Conservation (phyloP, 2,888 invertebrate species). For the Rhogogaster chlorosoma region DNA sequence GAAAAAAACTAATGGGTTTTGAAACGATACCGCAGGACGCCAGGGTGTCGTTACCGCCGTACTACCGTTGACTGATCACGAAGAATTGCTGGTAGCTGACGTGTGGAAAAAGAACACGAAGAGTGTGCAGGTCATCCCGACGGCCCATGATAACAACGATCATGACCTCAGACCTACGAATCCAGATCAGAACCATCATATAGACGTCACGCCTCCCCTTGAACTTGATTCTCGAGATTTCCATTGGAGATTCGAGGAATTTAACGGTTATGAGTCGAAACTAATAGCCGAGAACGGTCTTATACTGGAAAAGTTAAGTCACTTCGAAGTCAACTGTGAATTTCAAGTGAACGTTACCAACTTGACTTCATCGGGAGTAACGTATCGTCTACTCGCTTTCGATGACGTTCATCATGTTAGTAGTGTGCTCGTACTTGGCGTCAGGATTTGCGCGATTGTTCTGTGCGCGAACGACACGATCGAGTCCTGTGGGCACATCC, state of each 20-base stretch:
- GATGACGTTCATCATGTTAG: constrained; percentile 64
- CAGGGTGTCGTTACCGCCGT: neutral
- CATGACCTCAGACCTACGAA: neutral
- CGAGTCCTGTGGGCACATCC: constrained; percentile 64
- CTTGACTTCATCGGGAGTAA: constrained; percentile 54
- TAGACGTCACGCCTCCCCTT: neutral
- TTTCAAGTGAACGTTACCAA: constrained; percentile 59
- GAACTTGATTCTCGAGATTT: neutral
- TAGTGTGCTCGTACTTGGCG: constrained; percentile 55
- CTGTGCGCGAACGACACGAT: constrained; percentile 68
- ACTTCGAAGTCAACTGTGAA: constrained; percentile 66
- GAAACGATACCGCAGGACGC: neutral
- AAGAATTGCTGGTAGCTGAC: neutral
- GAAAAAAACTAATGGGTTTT: neutral
- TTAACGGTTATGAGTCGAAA: neutral
- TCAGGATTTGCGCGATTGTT: constrained; percentile 71
- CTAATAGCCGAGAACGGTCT: neutral
- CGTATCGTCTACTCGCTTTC: constrained; percentile 71
- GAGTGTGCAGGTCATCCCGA: neutral
- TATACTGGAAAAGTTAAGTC: constrained; percentile 56
- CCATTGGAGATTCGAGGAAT: neutral
- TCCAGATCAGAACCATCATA: neutral
- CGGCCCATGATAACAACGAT: neutral
- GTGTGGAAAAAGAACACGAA: neutral
- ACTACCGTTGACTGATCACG: neutral